phyloP scores from a whole-genome alignment of 2,113 vertebrate genomes.

The Phyllopteryx taeniolatus region DNA sequence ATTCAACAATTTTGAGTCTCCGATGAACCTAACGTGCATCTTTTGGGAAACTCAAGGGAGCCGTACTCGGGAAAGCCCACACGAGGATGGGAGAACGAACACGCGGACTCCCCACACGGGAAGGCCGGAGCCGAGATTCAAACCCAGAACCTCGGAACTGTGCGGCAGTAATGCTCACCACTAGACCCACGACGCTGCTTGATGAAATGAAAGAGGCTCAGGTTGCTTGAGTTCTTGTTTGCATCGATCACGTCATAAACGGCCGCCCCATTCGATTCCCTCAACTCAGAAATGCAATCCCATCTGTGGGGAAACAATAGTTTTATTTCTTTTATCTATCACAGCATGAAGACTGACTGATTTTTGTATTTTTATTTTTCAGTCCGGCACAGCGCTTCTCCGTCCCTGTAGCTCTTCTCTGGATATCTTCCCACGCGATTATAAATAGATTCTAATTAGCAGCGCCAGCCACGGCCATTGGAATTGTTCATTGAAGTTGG shows the following conservation, averaged over 20 bases:
- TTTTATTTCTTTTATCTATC: slow-evolving; percentile 31
- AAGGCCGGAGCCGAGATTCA: background rate
- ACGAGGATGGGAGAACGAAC: background rate
- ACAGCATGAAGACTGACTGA: slow-evolving; percentile 19
- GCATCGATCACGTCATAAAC: slow-evolving; percentile 7
- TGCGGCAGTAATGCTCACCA: background rate
- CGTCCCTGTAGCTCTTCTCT: slow-evolving; percentile 35
- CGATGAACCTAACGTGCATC: background rate
- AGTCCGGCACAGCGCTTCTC: slow-evolving; percentile 12
- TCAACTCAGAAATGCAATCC: slow-evolving; percentile 12
- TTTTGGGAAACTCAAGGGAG: background rate
- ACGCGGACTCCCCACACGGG: background rate
- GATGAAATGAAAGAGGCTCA: background rate
- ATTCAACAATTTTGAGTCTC: background rate
- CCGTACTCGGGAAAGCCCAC: background rate
- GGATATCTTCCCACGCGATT: slow-evolving; percentile 64
- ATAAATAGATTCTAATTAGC: slow-evolving; percentile 76
- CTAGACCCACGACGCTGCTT: background rate
- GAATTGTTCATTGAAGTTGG: slow-evolving; percentile 62
- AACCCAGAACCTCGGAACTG: background rate
- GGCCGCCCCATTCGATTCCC: slow-evolving; percentile 9
- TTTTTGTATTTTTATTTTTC: slow-evolving; percentile 23
- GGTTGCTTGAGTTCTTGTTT: background rate
- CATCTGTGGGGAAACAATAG: slow-evolving; percentile 24
- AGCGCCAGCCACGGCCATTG: slow-evolving; percentile 64